Conservation (phyloP, 92 coral and sea anemone genomes). For the Montipora capitata region DNA sequence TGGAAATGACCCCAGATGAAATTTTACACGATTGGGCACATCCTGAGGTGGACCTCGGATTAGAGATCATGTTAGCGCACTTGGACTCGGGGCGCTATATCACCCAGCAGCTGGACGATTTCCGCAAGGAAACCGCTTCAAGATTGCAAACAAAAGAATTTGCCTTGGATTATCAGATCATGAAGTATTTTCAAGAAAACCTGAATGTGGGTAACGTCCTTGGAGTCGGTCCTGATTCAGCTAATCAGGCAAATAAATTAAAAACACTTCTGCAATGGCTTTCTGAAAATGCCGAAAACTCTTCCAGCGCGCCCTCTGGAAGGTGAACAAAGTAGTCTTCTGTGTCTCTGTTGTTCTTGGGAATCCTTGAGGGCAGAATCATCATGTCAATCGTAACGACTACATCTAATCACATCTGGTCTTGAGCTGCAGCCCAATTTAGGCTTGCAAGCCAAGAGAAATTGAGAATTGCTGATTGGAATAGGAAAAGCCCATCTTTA, state of each 20-base stretch:
- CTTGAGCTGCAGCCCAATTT: neutral
- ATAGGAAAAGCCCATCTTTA: too few species aligned
- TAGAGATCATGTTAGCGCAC: slow-evolving; percentile 83
- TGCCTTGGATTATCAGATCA: slow-evolving; percentile 49
- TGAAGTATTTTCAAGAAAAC: slow-evolving; percentile 76
- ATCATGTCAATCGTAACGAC: neutral
- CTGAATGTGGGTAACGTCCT: slow-evolving; percentile 79
- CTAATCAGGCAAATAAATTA: slow-evolving; percentile 76
- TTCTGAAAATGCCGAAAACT: slow-evolving; percentile 91
- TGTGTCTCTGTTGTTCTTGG: neutral
- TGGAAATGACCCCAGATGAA: slow-evolving; percentile 89
- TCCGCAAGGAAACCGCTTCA: slow-evolving; percentile 65
- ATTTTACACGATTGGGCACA: slow-evolving; percentile 79
- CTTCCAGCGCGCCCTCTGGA: slow-evolving; percentile 21
- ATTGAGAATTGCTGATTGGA: too few species aligned
- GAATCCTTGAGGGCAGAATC: neutral
- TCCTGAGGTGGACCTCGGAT: slow-evolving; percentile 79
- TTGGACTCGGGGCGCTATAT: slow-evolving; percentile 87
- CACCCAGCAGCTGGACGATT: slow-evolving; percentile 79
- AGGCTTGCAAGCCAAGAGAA: too few species aligned
- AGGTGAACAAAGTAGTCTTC: neutral
- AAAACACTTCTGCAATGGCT: slow-evolving; percentile 85
- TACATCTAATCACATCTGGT: too few species aligned
- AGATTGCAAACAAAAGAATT: slow-evolving; percentile 26
- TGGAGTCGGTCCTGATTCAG: slow-evolving; percentile 85